Evolutionary conservation across 2,113 vertebrate genomes (phyloP).

Genomic region (Petrocephalus zakoni): DNA sequence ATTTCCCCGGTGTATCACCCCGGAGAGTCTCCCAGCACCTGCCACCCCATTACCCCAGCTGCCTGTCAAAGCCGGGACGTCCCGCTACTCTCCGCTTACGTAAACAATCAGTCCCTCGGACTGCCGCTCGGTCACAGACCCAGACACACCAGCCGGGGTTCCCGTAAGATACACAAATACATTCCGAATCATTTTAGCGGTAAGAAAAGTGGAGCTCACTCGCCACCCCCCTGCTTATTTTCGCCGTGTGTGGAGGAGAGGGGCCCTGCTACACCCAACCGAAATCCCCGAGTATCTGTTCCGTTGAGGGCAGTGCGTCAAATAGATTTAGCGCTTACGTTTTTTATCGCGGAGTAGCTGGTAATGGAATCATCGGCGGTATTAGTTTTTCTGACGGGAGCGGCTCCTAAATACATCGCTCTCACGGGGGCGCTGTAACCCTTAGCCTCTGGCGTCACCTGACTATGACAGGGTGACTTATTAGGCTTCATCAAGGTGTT

Average conservation of each 20-base stretch:
- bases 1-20: not conserved
- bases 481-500: not conserved
- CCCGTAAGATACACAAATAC: not conserved
- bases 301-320: not conserved
- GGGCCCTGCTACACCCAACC: not conserved
- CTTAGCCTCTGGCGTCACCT: not conserved
- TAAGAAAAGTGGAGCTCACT: slow-evolving; percentile 3
- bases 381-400: not conserved
- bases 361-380: not conserved
- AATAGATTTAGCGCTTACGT: not conserved
- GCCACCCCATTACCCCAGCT: not conserved
- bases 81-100: not conserved
- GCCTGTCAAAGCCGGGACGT: not conserved
- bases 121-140: not conserved
- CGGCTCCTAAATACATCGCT: not conserved
- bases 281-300: not conserved
- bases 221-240: slow-evolving; percentile 15
- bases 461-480: not conserved
- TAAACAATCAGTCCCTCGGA: not conserved
- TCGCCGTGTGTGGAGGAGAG: not conserved
- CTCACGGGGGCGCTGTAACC: not conserved
- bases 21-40: not conserved
- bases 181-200: slow-evolving; percentile 3
- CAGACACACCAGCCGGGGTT: not conserved
- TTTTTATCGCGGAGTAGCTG: not conserved